A percentile compares a stretch with the other conserved stretches of the same genome.
phyloP scores from a whole-genome alignment of 2,113 vertebrate species.

The Sitta europaea region DNA sequence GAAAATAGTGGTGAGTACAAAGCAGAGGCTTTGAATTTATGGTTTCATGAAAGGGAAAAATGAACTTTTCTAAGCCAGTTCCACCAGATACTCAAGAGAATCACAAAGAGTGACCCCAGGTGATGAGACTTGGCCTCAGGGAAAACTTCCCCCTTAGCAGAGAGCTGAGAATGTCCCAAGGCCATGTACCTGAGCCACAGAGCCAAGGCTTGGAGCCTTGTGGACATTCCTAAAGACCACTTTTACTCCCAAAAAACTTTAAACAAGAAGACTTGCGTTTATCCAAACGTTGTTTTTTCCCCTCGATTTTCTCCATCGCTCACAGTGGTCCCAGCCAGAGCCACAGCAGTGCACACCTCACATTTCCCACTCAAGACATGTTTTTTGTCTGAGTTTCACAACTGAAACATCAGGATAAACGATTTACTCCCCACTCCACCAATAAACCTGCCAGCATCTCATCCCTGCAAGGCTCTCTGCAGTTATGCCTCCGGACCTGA shows the following conservation, averaged over 20 bases:
- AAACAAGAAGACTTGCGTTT: background rate
- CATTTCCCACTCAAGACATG: background rate
- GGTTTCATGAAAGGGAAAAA: background rate
- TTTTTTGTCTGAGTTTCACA: background rate
- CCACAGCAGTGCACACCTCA: accelerated
- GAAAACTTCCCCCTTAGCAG: background rate
- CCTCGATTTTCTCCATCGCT: background rate
- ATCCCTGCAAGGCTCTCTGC: background rate
- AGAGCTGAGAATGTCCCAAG: background rate
- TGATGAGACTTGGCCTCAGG: background rate
- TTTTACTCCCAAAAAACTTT: background rate
- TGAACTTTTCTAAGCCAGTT: background rate
- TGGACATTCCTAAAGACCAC: background rate
- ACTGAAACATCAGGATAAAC: background rate
- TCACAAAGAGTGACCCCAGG: background rate
- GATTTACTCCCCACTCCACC: background rate
- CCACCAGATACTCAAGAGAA: background rate
- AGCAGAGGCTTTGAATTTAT: background rate
- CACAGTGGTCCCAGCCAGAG: accelerated
- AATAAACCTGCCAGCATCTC: background rate
- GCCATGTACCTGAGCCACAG: accelerated
- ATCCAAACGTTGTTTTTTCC: background rate
- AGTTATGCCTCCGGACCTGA: background rate
- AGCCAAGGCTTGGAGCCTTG: background rate
- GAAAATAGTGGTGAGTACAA: background rate